A percentile compares a stretch with the other conserved stretches of the same genome.
Evolutionary conservation across 2,113 vertebrate genomes (phyloP).

Genomic region (Corythornis cristatus): DNA sequence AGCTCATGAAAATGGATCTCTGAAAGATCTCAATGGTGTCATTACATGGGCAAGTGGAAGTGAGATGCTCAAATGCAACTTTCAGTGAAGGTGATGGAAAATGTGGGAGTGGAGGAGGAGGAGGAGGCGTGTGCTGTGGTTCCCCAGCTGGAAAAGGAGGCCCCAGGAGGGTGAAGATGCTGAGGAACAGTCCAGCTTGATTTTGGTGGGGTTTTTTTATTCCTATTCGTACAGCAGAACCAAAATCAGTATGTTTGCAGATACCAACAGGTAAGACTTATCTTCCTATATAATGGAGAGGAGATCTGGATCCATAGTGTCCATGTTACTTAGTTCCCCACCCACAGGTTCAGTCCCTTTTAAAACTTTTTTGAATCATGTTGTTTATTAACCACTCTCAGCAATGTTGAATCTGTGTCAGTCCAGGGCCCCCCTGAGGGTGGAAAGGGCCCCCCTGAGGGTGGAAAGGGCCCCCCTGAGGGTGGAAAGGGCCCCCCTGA

Average conservation of each 20-base stretch:
- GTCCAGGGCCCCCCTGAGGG: fast-evolving
- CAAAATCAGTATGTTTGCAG: background rate
- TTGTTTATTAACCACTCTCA: background rate
- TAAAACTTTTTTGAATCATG: too few relatives aligned
- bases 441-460: background rate
- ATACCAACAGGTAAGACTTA: background rate
- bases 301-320: background rate
- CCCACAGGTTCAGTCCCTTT: background rate
- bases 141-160: background rate
- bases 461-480: fast-evolving
- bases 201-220: background rate
- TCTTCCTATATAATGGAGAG: background rate
- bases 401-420: background rate
- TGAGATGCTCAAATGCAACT: background rate
- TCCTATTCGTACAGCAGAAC: background rate
- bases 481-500: too few relatives aligned
- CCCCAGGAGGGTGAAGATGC: background rate
- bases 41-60: background rate
- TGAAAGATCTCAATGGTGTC: background rate
- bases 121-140: background rate
- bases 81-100: background rate
- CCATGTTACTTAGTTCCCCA: background rate
- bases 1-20: constrained; percentile 22
- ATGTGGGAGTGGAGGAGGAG: background rate
- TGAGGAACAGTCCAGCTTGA: background rate